A percentile compares a stretch with the other conserved stretches of the same genome.
Evolutionary conservation across 1,140 invertebrate species (phyloP).

Genomic region (Trichogramma pretiosum): DNA sequence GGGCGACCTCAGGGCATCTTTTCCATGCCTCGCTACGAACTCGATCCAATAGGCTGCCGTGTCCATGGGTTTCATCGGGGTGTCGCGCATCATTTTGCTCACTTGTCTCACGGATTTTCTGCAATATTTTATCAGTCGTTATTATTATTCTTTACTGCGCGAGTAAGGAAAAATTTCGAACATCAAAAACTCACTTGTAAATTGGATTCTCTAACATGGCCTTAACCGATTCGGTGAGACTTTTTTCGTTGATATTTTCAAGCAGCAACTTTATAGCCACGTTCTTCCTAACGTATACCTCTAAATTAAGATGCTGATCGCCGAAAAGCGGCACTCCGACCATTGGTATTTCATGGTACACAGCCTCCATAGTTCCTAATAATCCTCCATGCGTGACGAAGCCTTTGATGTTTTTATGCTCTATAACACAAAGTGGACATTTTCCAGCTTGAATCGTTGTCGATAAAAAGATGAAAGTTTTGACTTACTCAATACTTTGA

Average conservation of each 20-base stretch:
- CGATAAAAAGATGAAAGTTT: background rate
- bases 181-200: constrained; percentile 30
- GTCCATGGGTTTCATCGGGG: background rate
- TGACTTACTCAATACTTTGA: constrained; percentile 36
- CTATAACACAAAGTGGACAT: constrained; percentile 31
- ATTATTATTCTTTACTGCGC: too few species aligned
- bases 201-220: constrained; percentile 31
- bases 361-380: constrained; percentile 60
- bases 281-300: constrained; percentile 18
- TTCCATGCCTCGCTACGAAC: background rate
- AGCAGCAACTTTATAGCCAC: constrained; percentile 30
- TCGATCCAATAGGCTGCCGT: too few species aligned
- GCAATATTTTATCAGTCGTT: too few species aligned
- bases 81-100: background rate
- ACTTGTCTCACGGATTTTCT: background rate
- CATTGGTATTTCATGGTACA: constrained; percentile 60
- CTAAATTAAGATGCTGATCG: constrained; percentile 54
- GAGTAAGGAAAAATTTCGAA: too few species aligned
- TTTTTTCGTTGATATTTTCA: constrained; percentile 31
- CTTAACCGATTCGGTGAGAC: constrained; percentile 27
- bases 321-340: constrained; percentile 60
- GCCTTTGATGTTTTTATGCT: constrained; percentile 57
- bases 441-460: background rate
- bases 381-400: constrained; percentile 66
- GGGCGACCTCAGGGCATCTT: background rate